Evolutionary conservation across 2,888 invertebrate species (phyloP), one percentile per base, ranked within the genome.

Genomic region (Lithophane semibrunnea): DNA sequence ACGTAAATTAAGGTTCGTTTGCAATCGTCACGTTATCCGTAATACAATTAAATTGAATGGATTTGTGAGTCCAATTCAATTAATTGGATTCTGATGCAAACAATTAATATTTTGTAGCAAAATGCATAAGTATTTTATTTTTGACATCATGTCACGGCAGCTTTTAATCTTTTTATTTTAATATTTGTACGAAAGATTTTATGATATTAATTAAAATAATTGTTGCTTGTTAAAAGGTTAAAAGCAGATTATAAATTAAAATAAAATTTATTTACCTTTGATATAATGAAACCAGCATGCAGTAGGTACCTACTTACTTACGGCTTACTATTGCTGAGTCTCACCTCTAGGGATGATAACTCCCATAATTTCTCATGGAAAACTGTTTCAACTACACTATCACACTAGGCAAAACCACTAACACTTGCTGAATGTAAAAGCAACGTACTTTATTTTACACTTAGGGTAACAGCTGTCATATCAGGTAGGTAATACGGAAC

Each of bases 21-120:
- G 80, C 74, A 66, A 16, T 58, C 64, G 64, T 58, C 64, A 47
- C 68, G 67, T 68, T n/a, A n/a, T 64, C 29, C 44, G 52, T 64
- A 58, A 79, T 63, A 64, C 68, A 75, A 75, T 75, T 75, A 47
- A 81, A 79, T 24, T 65, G 18, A 68, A 74, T 74, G 68, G 58
- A 47, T 49, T 54, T 69, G 61, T 44, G 52, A 37, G 42, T 58
- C 21, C 37, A 65, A 81, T 75, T 16, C 37, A 65, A 81, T 75
- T 75, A 80, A 79, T 80, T 75, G 58, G 13, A 80, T 64, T 24
- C 73, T 12, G 66, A 29, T 54, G 61, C 21, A 60, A 66, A 58
- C 13, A 60, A 80, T 47, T 71, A 12, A 58, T 72, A 37, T 58
- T 58, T 72, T 72, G n/a, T 24, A 18, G 42, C 18, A 42, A 56